Percentiles rank a stretch among this genome's conserved stretches.
Conservation (phyloP, 1,140 invertebrate species). For the Trichonephila inaurata region DNA sequence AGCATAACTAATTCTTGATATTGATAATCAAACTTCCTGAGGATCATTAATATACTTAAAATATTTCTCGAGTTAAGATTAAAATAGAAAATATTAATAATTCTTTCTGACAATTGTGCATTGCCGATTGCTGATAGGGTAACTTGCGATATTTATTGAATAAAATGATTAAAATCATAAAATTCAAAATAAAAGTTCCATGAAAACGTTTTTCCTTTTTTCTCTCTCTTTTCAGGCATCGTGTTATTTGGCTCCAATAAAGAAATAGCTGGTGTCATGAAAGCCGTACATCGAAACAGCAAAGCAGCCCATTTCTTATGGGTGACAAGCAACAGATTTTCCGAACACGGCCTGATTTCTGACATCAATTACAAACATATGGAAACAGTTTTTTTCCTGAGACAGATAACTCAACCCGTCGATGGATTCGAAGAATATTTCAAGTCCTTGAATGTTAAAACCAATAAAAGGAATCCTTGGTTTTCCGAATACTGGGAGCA, state of each 20-base stretch:
- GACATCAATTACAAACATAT: constrained; percentile 91
- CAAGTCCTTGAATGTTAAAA: constrained; percentile 90
- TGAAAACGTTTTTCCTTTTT: background rate
- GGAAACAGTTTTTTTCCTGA: constrained; percentile 89
- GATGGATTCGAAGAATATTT: constrained; percentile 94
- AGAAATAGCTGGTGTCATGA: constrained; percentile 97
- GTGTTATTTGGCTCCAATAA: constrained; percentile 98
- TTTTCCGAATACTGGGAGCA: constrained; percentile 97
- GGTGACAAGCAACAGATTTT: constrained; percentile 97
- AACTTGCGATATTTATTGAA: too few species aligned
- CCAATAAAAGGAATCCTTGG: constrained; percentile 94
- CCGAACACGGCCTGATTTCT: constrained; percentile 91
- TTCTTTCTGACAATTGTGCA: too few species aligned
- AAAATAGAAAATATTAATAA: too few species aligned
- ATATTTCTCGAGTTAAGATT: too few species aligned
- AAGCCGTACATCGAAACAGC: constrained; percentile 91
- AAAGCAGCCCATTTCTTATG: constrained; percentile 94
- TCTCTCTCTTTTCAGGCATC: constrained; percentile 85
- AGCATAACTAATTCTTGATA: too few species aligned
- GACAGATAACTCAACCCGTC: constrained; percentile 93
- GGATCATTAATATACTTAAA: too few species aligned
- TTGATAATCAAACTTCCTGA: too few species aligned
- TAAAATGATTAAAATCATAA: too few species aligned
- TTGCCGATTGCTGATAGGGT: too few species aligned
- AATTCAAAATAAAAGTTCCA: too few species aligned